Evolutionary conservation across 2,797 vertebrate genomes (phyloP).

Genomic region (Myotis myotis): DNA sequence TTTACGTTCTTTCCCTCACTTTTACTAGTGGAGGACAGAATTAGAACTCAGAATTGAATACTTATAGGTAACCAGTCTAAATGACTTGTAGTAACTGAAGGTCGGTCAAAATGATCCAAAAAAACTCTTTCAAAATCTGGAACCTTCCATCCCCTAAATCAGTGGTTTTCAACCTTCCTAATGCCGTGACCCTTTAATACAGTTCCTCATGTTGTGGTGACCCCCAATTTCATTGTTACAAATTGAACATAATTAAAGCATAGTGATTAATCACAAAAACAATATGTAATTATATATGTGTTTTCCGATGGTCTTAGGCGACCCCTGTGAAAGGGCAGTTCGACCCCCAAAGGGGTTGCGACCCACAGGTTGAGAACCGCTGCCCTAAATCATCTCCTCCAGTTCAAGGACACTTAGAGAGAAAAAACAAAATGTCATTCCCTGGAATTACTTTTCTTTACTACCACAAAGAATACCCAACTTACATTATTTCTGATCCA

Average conservation of each 20-base stretch:
- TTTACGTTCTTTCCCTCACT: background rate
- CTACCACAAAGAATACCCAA: constrained; percentile 47
- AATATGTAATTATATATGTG: too few species aligned
- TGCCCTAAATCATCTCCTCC: background rate
- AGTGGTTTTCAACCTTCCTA: background rate
- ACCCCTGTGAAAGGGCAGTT: too few species aligned
- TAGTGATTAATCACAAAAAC: too few species aligned
- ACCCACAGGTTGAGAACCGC: too few species aligned
- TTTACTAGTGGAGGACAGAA: background rate
- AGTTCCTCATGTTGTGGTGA: too few species aligned
- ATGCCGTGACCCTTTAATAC: too few species aligned
- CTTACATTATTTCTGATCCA: constrained; percentile 28
- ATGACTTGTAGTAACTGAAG: background rate
- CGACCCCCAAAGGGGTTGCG: too few species aligned
- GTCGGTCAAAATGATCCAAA: background rate
- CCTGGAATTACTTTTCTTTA: constrained; percentile 27
- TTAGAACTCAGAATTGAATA: background rate
- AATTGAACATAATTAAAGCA: too few species aligned
- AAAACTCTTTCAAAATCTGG: constrained; percentile 11
- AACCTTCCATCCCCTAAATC: background rate
- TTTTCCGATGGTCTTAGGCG: too few species aligned
- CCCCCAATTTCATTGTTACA: too few species aligned
- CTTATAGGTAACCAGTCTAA: background rate
- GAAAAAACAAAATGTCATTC: constrained; percentile 31
- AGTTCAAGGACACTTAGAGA: background rate